Evolutionary conservation across 2,113 vertebrate species (phyloP), one percentile per base, ranked within the genome.

Genomic region (Notothenia rossii): DNA sequence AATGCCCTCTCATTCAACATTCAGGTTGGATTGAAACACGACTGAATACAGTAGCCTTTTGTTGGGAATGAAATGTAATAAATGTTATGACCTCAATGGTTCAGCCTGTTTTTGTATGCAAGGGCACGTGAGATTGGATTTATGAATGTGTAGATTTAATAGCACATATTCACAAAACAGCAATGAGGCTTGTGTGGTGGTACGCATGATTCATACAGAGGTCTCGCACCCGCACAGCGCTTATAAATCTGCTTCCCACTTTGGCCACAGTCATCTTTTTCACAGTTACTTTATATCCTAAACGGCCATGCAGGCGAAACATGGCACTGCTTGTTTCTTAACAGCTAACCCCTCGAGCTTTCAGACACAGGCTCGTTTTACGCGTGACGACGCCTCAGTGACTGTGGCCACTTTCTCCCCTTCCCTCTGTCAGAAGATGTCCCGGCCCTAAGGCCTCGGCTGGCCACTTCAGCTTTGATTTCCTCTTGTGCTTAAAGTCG

Each of bases 231-330:
- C 60, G 46, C 79, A 25, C 82, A 67, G 64, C n/a, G 45, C 66
- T 74, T 91, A 86, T 92, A 93, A 93, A 94, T 91, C 90, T 82
- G 78, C 73, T 61, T 65, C 65, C 86, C 84, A 79, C 84, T 91
- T 91, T 90, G 91, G 88, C 87, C 84, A 53, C 81, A 66, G 72
- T 83, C 68, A 82, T 67, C 84, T 69, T 91, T 90, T 93, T 93
- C 91, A 92, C 91, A 90, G 90, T 87, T 91, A 91, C 89, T 93
- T 83, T 81, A 88, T 87, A 88, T 80, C 91, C 73, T 78, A 64
- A 88, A 77, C 22, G 67, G 77, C 85, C 71, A 69, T 12, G 60
- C 56, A 80, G 85, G 81, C 68, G 92, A 93, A 95, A 95, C 88
- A 92, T 56, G 85, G 92, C 91, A 86, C 94, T 70, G 67, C 74